phyloP scores from a whole-genome alignment of 2,888 invertebrate species.

The Limnephilus rhombicus region DNA sequence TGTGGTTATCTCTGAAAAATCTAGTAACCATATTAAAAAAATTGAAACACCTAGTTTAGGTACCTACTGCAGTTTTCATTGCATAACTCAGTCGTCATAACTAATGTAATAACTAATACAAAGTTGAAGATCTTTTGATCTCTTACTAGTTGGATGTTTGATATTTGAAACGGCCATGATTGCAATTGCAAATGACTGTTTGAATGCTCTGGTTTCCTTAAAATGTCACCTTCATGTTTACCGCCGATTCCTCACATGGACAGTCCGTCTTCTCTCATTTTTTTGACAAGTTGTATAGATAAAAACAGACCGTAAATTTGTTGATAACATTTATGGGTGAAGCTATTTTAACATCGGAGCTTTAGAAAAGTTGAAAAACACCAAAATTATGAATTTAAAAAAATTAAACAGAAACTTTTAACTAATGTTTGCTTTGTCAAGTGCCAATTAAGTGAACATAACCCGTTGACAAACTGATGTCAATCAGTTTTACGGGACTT shows the following conservation, averaged over 20 bases:
- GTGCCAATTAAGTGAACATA: no score
- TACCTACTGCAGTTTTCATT: neutral
- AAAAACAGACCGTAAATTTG: neutral
- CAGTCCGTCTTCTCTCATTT: neutral
- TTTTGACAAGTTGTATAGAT: neutral
- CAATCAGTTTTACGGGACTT: no score
- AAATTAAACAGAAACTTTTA: no score
- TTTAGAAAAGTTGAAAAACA: no score
- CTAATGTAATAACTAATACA: neutral
- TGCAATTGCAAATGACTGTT: conserved; percentile 5
- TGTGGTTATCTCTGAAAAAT: neutral
- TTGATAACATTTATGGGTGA: neutral
- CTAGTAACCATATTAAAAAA: neutral
- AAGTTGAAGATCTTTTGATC: neutral
- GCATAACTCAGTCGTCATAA: neutral
- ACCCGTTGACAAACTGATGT: no score
- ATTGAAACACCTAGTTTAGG: neutral
- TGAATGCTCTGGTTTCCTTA: neutral
- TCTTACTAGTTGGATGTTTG: neutral
- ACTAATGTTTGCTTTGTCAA: no score
- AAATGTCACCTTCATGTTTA: neutral
- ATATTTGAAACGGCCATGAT: neutral
- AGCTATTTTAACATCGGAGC: neutral
- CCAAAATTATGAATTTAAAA: no score
- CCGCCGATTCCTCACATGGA: neutral